Evolutionary conservation across 2,888 invertebrate genomes (phyloP).

Genomic region (Sphecodes monilicornis): DNA sequence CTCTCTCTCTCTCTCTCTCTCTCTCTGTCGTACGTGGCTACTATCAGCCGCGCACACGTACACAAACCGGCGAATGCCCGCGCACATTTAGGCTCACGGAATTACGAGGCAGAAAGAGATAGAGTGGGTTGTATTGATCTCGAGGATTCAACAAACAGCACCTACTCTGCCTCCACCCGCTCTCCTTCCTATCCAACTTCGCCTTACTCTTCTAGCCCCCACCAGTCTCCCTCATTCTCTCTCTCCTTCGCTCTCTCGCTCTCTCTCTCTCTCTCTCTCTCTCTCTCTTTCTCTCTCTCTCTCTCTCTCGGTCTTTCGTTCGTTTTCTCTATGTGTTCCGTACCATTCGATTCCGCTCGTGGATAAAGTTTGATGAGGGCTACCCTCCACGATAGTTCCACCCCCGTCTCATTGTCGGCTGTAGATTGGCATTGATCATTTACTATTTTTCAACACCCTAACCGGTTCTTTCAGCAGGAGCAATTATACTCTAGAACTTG

Average conservation of each 20-base stretch:
- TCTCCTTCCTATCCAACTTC: conserved; percentile 68
- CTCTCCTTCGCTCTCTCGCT: conserved; percentile 53
- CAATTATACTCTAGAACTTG: not conserved
- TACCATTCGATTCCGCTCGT: conserved; percentile 64
- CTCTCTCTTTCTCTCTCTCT: conserved; percentile 41
- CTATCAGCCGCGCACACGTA: not conserved
- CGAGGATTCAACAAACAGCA: conserved; percentile 83
- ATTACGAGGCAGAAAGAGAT: conserved; percentile 74
- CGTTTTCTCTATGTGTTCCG: conserved; percentile 47
- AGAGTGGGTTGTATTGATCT: conserved; percentile 82
- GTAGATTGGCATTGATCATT: conserved; percentile 28
- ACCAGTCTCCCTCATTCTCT: conserved; percentile 44
- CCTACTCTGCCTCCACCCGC: conserved; percentile 75
- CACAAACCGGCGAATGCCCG: conserved; percentile 30
- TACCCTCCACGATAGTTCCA: conserved; percentile 61
- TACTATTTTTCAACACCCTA: not conserved
- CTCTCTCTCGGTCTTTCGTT: conserved; percentile 51
- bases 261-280: conserved; percentile 50
- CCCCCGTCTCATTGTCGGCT: conserved; percentile 64
- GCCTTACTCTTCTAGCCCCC: conserved; percentile 60
- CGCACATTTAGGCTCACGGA: conserved; percentile 64
- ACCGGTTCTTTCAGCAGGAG: not conserved
- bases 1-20: too few species aligned
- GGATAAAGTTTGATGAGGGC: conserved; percentile 66
- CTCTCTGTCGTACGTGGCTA: not conserved